Base-by-base conservation (phyloP, 2,113 vertebrate species). In the Chascanopsetta lugubris region DNA sequence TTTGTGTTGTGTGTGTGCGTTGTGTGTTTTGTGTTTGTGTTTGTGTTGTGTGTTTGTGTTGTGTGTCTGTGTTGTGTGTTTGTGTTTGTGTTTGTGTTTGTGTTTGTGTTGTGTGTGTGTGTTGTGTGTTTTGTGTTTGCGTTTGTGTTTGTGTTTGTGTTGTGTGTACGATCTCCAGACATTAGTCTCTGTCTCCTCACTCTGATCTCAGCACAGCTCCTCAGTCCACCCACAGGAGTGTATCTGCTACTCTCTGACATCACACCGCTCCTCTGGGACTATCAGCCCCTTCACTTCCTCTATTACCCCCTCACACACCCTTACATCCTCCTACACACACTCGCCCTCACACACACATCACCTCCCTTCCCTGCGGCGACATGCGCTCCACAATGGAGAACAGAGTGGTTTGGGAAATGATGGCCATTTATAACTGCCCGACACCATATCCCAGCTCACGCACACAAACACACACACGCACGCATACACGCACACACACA, bases 351-450 rank as follows among this genome's bases (percentile, higher is more conserved):
- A 71, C 80, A 86, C 86, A 81, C 82, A 87, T 79, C 81, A 80
- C 68, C 75, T 85, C 75, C 45, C 71, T 61, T 54, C 48, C 89
- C 76, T 0, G 78, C 80, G 81, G 89, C 87, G 88, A 91, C 88
- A 79, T 76, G 58, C 85, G 70, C 85, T 90, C 87, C 88, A 90
- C 89, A 89, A 90, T 88, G 80, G 85, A 86, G 82, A 87, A 89
- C 78, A 77, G 88, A 90, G 88, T 85, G 89, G 89, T 89, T 89
- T 87, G 87, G 90, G 90, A 91, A 92, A 92, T 91, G 85, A 89
- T 81, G 82, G 87, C 83, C 90, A 93, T 93, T 92, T 92, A 93
- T 92, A 94, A 95, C 91, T 91, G 90, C 87, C 88, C 84, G 71
- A 64, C 85, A 78, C 90, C 30, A 77, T 80, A 87, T 89, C 85